phyloP scores from a whole-genome alignment of 1,140 invertebrate species.

The Solen grandis region DNA sequence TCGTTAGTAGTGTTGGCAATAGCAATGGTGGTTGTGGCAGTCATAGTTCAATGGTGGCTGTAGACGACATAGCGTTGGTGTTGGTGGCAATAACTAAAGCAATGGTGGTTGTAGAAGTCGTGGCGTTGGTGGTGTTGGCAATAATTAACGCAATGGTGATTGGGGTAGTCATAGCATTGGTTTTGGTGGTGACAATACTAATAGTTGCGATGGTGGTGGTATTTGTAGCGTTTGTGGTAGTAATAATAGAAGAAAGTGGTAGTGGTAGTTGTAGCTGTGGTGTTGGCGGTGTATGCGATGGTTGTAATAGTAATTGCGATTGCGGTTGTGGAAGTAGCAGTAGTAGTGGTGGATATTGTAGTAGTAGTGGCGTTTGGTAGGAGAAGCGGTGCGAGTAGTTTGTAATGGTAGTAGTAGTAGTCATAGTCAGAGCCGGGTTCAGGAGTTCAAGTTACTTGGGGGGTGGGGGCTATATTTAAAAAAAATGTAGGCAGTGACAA shows the following conservation, averaged over 20 bases:
- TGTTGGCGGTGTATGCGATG: not conserved
- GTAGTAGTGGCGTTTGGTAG: conserved; percentile 2
- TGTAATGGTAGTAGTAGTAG: conserved; percentile 3
- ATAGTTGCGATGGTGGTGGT: conserved; percentile 1
- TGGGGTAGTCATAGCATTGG: not conserved
- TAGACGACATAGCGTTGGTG: not conserved
- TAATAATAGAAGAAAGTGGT: conserved; percentile 7
- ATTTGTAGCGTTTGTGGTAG: not conserved
- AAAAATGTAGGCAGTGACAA: no score
- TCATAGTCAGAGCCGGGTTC: not conserved
- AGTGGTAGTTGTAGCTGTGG: not conserved
- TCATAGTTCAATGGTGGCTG: not conserved
- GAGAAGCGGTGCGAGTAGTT: not conserved
- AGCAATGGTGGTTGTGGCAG: conserved; percentile 1
- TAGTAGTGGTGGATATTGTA: not conserved
- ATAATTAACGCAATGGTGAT: not conserved
- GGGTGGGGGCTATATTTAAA: no score
- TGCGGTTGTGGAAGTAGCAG: not conserved
- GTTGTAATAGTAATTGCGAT: not conserved
- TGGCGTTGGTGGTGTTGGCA: not conserved
- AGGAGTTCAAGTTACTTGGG: no score
- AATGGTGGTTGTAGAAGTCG: not conserved
- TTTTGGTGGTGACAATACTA: not conserved
- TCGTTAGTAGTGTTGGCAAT: not conserved
- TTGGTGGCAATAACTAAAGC: not conserved